These are phyloP conservation scores for Pseudomugil tenellus DNA, from an alignment of 2,797 vertebrate genomes.

Conservation along the genomic window DNA sequence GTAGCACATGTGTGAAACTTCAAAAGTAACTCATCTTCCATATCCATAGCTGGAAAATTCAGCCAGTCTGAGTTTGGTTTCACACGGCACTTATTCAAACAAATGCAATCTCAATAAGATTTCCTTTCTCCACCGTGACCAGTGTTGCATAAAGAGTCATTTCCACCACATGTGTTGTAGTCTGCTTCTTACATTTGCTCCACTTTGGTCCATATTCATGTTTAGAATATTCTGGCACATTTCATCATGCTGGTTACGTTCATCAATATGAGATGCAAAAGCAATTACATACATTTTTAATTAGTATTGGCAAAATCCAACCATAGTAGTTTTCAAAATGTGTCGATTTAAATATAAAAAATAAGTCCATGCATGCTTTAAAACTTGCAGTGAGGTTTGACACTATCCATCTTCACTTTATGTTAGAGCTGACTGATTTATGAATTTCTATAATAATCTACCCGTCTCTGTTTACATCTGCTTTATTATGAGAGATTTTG, in stretches of 20 bases:
- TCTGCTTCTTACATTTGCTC: not conserved
- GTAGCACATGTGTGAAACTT: too few species aligned
- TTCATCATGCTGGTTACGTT: not conserved
- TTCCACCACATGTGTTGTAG: not conserved
- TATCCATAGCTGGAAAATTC: too few species aligned
- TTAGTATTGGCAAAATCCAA: not conserved
- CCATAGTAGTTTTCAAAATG: constrained; percentile 19
- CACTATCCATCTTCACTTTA: constrained; percentile 9
- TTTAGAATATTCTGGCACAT: not conserved
- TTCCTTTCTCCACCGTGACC: too few species aligned
- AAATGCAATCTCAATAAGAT: too few species aligned
- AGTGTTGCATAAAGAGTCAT: too few species aligned
- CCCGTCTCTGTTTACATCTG: not conserved
- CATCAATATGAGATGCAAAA: not conserved
- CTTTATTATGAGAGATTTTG: constrained; percentile 19
- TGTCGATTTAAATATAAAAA: constrained; percentile 20
- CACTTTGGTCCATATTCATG: too few species aligned
- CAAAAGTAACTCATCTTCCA: not conserved
- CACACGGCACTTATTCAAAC: too few species aligned
- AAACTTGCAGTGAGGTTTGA: not conserved
- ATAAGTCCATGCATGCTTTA: constrained; percentile 29
- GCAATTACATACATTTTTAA: not conserved
- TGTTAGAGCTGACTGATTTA: not conserved
- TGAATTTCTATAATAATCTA: constrained; percentile 22
- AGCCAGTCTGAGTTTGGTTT: too few species aligned